Evolutionary conservation across 2,113 vertebrate genomes (phyloP).

Genomic region (Choloepus hoffmanni): DNA sequence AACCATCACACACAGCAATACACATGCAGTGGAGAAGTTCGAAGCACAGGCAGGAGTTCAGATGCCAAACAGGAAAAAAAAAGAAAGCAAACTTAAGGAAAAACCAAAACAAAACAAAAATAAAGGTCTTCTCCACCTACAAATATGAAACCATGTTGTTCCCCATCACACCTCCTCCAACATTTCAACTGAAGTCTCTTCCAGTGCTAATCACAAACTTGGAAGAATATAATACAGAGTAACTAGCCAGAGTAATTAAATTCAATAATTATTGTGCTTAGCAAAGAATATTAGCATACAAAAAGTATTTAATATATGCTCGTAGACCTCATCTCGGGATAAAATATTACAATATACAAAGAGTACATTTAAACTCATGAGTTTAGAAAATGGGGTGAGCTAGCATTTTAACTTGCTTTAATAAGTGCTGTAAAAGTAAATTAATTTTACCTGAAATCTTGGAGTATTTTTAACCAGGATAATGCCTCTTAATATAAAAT

Average conservation of each 20-base stretch:
- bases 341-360: constrained; percentile 4
- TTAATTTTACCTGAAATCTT: constrained; percentile 2
- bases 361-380: neutral
- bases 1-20: neutral
- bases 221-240: neutral
- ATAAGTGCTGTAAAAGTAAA: neutral
- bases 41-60: neutral
- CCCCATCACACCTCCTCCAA: neutral
- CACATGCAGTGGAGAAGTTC: neutral
- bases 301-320: neutral
- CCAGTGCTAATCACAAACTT: neutral
- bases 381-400: neutral
- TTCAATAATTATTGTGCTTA: neutral
- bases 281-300: neutral
- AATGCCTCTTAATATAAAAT: neutral
- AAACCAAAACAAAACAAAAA: constrained; percentile 3
- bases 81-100: neutral
- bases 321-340: neutral
- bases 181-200: neutral
- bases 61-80: neutral
- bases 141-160: neutral
- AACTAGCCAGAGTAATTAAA: neutral
- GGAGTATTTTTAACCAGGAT: neutral
- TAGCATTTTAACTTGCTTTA: neutral
- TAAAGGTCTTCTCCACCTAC: neutral